Percentiles rank a stretch among this genome's conserved stretches.
phyloP scores from a whole-genome alignment of 2,797 vertebrate species.

The Artibeus jamaicensis region DNA sequence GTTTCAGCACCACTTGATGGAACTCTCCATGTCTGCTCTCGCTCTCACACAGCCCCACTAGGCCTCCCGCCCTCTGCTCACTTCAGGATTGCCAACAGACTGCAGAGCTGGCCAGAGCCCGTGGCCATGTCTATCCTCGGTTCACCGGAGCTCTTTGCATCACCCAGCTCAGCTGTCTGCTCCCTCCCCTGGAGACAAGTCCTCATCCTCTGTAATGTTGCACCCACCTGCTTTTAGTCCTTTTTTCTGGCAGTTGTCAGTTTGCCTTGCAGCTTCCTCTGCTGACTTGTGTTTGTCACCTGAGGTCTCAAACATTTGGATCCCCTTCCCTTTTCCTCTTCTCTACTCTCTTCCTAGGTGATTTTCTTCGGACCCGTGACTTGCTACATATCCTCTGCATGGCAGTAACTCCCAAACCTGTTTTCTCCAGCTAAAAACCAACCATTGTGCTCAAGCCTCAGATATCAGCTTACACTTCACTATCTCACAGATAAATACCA shows the following conservation, averaged over 20 bases:
- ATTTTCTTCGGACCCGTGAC: neutral
- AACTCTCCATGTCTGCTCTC: neutral
- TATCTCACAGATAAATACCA: neutral
- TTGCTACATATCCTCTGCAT: neutral
- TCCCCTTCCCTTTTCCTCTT: neutral
- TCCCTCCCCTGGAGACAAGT: neutral
- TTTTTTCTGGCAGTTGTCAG: neutral
- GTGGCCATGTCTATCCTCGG: neutral
- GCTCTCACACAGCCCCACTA: neutral
- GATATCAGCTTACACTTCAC: neutral
- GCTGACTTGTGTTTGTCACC: neutral
- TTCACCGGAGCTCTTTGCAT: neutral
- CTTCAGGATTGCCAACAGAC: neutral
- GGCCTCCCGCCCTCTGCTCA: neutral
- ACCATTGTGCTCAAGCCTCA: neutral
- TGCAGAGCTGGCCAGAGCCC: neutral
- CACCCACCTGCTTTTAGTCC: neutral
- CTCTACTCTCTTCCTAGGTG: neutral
- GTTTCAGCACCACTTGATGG: neutral
- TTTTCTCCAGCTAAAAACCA: neutral
- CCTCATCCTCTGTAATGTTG: neutral
- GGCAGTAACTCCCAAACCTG: neutral
- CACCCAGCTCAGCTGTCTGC: neutral
- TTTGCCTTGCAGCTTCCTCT: neutral
- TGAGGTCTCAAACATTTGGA: neutral